Conservation (phyloP, 2,113 vertebrate species). For the Peromyscus maniculatus region DNA sequence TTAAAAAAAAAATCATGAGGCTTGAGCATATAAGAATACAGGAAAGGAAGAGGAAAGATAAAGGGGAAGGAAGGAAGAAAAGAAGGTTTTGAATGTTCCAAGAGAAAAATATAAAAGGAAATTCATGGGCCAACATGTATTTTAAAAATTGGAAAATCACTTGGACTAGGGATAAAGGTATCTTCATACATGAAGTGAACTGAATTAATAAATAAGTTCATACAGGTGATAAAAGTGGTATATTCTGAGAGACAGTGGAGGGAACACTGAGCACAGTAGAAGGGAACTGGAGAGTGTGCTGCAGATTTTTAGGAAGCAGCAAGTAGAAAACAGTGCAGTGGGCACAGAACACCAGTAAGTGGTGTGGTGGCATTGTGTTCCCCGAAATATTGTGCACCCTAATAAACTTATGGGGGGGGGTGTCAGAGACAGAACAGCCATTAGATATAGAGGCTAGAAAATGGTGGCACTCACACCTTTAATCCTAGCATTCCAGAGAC, state of each 20-base stretch:
- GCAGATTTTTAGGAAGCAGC: neutral
- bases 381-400: no score
- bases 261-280: neutral
- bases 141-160: neutral
- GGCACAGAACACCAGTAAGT: fast-evolving
- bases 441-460: no score
- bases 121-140: neutral
- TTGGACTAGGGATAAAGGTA: neutral
- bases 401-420: no score
- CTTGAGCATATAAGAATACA: neutral
- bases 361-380: no score
- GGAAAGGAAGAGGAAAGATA: neutral
- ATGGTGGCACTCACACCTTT: no score
- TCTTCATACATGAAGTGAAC: neutral
- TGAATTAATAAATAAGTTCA: neutral
- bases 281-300: neutral
- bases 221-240: neutral
- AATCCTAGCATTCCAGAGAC: no score
- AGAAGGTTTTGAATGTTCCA: neutral
- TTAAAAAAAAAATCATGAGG: fast-evolving
- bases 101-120: neutral
- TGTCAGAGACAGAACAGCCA: no score
- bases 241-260: neutral
- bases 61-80: neutral
- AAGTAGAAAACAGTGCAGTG: neutral